phyloP scores from a whole-genome alignment of 2,888 invertebrate genomes.

The Xestoiulus laeticollis region DNA sequence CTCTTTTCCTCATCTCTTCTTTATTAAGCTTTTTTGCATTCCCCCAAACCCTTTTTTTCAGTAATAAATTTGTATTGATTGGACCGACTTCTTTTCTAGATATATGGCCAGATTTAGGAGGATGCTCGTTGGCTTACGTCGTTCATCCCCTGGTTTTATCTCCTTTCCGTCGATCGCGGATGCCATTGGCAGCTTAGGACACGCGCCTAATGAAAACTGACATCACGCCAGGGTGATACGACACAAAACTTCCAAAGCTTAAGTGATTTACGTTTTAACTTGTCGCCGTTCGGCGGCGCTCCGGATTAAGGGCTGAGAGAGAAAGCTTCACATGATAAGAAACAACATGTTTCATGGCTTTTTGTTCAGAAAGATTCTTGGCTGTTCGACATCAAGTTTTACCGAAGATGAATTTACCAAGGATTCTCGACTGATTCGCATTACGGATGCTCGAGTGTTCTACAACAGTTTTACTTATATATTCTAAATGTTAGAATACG shows the following conservation, averaged over 20 bases:
- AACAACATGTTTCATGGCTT: too few relatives aligned
- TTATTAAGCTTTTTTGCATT: conserved; percentile 1
- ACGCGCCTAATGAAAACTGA: conserved; percentile 14
- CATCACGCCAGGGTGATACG: not conserved
- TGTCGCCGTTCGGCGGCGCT: conserved; percentile 8
- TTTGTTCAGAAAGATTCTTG: too few relatives aligned
- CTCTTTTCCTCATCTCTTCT: not conserved
- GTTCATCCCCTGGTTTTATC: not conserved
- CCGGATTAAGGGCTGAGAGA: not conserved
- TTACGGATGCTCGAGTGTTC: too few relatives aligned
- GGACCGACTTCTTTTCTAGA: not conserved
- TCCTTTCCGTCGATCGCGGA: not conserved
- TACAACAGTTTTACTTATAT: too few relatives aligned
- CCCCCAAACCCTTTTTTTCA: not conserved
- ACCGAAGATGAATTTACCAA: too few relatives aligned
- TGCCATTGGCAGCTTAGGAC: conserved; percentile 26
- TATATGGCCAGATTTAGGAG: not conserved
- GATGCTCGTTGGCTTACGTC: not conserved
- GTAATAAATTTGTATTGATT: conserved; percentile 18
- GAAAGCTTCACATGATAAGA: too few relatives aligned
- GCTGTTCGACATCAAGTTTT: too few relatives aligned
- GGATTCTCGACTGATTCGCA: too few relatives aligned
- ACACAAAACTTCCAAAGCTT: not conserved
- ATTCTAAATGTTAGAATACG: too few relatives aligned
- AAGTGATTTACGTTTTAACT: conserved; percentile 26